Conservation (phyloP, 1,140 invertebrate species). For the Drosophila bocqueti region DNA sequence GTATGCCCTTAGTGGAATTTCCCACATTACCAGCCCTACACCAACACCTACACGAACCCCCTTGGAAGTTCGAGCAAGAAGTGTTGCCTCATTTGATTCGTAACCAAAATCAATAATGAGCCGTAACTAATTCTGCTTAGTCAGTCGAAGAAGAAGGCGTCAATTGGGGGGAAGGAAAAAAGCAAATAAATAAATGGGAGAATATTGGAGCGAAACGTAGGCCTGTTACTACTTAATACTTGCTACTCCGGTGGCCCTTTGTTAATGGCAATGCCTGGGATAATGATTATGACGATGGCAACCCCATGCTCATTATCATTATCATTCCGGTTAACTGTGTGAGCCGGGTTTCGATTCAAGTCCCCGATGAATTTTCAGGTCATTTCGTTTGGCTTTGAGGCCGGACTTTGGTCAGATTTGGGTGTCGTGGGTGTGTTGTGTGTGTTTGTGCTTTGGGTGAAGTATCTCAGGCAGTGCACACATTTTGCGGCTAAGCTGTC, state of each 20-base stretch:
- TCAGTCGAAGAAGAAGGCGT: constrained; percentile 38
- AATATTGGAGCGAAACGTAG: neutral
- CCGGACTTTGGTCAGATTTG: constrained; percentile 33
- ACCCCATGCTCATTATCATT: constrained; percentile 54
- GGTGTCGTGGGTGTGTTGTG: neutral
- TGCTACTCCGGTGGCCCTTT: constrained; percentile 27
- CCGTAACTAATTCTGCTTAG: constrained; percentile 55
- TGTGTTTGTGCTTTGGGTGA: constrained; percentile 34
- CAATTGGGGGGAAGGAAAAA: neutral
- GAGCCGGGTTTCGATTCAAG: neutral
- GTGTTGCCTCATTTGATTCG: constrained; percentile 45
- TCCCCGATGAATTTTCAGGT: constrained; percentile 52
- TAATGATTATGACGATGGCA: constrained; percentile 29
- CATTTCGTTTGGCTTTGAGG: constrained; percentile 58
- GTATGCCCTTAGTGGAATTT: constrained; percentile 6
- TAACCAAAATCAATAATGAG: constrained; percentile 63
- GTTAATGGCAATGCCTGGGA: constrained; percentile 50
- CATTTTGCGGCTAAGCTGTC: constrained; percentile 50
- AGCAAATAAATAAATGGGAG: neutral
- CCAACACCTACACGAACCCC: neutral
- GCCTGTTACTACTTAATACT: neutral
- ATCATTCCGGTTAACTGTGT: constrained; percentile 33
- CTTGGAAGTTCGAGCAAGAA: neutral
- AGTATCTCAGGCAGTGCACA: constrained; percentile 28
- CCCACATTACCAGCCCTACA: neutral